Conservation (phyloP, 2,888 invertebrate genomes). For the Diaprepes abbreviatus region DNA sequence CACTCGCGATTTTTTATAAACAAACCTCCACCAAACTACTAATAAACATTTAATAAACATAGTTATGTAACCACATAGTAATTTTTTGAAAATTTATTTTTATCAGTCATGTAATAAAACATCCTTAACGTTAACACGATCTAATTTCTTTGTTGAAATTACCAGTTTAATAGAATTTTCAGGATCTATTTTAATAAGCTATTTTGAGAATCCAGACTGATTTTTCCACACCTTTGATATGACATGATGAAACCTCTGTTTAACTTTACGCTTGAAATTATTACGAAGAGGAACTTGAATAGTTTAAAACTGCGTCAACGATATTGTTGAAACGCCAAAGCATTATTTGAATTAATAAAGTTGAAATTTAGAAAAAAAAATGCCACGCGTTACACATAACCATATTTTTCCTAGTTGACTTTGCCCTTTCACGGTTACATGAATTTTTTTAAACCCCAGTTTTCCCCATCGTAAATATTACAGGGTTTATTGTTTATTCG, state of each 20-base stretch:
- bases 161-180: constrained; percentile 8
- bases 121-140: not conserved
- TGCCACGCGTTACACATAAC: constrained; percentile 51
- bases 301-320: not conserved
- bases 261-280: not conserved
- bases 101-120: not conserved
- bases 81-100: not conserved
- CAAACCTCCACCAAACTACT: not conserved
- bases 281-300: not conserved
- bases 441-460: constrained; percentile 2
- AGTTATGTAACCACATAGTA: constrained; percentile 9
- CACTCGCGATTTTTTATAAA: not conserved
- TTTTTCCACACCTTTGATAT: constrained; percentile 18
- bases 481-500: not conserved
- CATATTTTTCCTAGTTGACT: constrained; percentile 44
- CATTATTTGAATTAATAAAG: not conserved
- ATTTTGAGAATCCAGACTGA: constrained; percentile 18
- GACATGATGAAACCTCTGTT: constrained; percentile 18
- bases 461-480: not conserved
- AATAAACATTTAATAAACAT: not conserved
- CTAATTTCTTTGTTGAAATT: not conserved
- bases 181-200: constrained; percentile 33
- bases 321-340: not conserved
- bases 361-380: constrained; percentile 20
- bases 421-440: constrained; percentile 31